Evolutionary conservation across 2,797 vertebrate genomes (phyloP), one percentile per base, ranked within the genome.

Genomic region (Acrossocheilus wenchowensis): DNA sequence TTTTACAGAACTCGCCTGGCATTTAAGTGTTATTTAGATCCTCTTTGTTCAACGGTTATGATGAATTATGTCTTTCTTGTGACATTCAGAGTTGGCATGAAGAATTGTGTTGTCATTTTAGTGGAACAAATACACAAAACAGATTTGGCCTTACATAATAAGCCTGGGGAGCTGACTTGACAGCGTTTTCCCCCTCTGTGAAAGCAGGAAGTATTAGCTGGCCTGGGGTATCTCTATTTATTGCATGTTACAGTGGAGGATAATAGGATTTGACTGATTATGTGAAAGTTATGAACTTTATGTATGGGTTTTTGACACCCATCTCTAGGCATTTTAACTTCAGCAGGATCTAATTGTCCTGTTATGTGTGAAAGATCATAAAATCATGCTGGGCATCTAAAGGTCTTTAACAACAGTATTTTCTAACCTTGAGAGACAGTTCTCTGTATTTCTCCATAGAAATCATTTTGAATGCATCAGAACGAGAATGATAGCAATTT

Each of bases 21-120:
- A 89, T 87, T 89, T 85, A 89, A 64, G 82, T 82, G 86, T 91
- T 77, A 85, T 87, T 89, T 88, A 83, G 79, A 77, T 77, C 9
- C 21, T 84, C 52, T 89, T 87, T 87, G 87, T 84, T 89, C 85
- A 78, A 30, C n/a, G 39, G 57, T 77, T n/a, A 82, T 52, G 36
- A 85, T 45, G 39, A 88, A 83, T 72, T 77, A 82, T 85, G 50
- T 83, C 45, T 75, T 73, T 81, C 19, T 82, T 52, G 81, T 88
- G 86, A 84, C 87, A 90, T 89, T 90, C 89, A 86, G 68, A 79
- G 69, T 60, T 64, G 88, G 86, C 83, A 86, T 88, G 83, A 88
- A 86, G 48, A 87, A 87, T 86, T 57, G 78, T 54, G 64, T 82
- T 83, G 87, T 89, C 86, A 82, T 84, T 75, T 77, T 85, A 86